Evolutionary conservation across 2,113 vertebrate genomes (phyloP).

Genomic region (Elephantulus edwardii): DNA sequence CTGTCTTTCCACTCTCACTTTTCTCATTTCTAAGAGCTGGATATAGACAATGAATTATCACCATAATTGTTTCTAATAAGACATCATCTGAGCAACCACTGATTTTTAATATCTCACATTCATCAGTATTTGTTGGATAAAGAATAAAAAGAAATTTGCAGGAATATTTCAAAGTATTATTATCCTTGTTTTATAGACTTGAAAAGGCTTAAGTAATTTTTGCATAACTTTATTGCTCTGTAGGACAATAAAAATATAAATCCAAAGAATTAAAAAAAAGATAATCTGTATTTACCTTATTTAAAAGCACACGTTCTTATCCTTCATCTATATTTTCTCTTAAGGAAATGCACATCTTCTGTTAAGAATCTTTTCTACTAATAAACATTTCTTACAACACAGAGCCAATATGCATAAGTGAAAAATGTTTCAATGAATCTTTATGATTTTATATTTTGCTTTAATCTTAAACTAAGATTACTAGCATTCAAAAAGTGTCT

Average conservation of each 20-base stretch:
- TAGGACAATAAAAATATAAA: not conserved
- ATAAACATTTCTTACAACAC: not conserved
- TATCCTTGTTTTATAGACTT: not conserved
- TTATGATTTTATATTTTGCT: conserved; percentile 8
- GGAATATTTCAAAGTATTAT: not conserved
- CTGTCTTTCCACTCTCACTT: not conserved
- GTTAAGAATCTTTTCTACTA: not conserved
- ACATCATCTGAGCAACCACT: not conserved
- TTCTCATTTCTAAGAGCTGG: not conserved
- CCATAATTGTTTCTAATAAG: conserved; percentile 11
- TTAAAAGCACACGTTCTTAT: not conserved
- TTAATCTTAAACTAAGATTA: conserved; percentile 16
- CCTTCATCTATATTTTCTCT: not conserved
- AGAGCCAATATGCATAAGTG: not conserved
- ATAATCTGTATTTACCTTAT: not conserved
- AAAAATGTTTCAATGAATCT: conserved; percentile 4
- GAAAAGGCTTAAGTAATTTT: not conserved
- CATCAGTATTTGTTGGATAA: conserved; percentile 14
- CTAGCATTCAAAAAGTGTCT: conserved; percentile 9
- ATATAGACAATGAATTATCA: not conserved
- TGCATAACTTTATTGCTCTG: not conserved
- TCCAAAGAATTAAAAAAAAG: not conserved
- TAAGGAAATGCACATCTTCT: not conserved
- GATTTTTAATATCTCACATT: not conserved
- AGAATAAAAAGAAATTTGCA: no score